Conservation (phyloP, 1,140 invertebrate species). For the Nasonia longicornis region DNA sequence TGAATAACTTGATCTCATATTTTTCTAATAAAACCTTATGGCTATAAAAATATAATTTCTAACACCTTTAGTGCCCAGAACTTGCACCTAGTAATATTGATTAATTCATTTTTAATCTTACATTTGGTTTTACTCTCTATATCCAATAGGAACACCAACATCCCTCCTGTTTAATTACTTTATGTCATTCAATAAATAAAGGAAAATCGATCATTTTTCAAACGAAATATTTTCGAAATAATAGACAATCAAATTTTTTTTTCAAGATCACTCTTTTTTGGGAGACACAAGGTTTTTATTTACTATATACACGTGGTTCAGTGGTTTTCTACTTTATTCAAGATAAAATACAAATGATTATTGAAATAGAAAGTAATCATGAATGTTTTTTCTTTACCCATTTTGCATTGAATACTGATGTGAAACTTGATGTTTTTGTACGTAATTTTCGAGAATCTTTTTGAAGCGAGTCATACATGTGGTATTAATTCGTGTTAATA, state of each 20-base stretch:
- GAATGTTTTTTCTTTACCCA: neutral
- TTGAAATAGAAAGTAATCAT: neutral
- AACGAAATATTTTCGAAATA: too few species aligned
- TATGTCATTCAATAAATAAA: neutral
- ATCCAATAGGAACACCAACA: neutral
- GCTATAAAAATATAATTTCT: neutral
- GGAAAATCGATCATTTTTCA: too few species aligned
- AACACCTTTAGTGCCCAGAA: neutral
- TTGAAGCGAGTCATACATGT: constrained; percentile 6
- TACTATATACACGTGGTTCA: too few species aligned
- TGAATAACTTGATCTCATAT: constrained; percentile 16
- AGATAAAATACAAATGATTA: neutral
- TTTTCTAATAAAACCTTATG: neutral
- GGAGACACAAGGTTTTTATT: neutral
- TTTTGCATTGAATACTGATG: neutral
- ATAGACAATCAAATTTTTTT: neutral
- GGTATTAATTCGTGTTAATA: neutral
- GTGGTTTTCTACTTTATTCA: neutral
- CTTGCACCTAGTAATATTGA: too few species aligned
- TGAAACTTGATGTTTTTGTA: constrained; percentile 4
- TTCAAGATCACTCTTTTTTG: neutral
- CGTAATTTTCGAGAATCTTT: neutral
- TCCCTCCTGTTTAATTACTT: neutral
- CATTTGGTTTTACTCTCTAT: neutral
- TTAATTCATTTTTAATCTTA: neutral